Evolutionary conservation across 2,113 vertebrate genomes (phyloP).

Genomic region (Ranitomeya imitator): DNA sequence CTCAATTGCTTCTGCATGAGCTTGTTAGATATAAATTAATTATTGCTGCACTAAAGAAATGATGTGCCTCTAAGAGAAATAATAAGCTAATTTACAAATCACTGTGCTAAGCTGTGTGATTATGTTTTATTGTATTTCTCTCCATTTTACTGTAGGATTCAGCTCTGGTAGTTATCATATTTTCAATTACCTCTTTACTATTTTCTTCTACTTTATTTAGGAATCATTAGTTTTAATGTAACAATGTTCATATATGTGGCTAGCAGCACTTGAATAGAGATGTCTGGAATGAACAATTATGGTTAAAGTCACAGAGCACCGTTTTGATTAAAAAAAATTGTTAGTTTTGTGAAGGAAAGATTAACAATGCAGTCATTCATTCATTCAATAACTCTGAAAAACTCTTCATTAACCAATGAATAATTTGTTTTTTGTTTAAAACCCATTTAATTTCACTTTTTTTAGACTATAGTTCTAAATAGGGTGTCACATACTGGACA

Average conservation of each 20-base stretch:
- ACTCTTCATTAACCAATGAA: not conserved
- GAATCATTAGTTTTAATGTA: conserved; percentile 10
- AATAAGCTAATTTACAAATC: conserved; percentile 46
- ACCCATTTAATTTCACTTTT: no score
- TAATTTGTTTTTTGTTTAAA: not conserved
- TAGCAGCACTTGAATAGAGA: conserved; percentile 1
- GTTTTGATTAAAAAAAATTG: not conserved
- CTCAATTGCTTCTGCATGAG: conserved; percentile 26
- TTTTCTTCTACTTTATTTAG: conserved; percentile 9
- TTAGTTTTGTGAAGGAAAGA: not conserved
- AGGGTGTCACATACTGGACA: no score
- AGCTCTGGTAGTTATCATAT: conserved; percentile 13
- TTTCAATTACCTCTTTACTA: conserved; percentile 33
- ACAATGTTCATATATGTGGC: not conserved
- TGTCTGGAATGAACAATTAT: not conserved
- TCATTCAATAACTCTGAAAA: not conserved
- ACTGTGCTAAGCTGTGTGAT: conserved; percentile 38
- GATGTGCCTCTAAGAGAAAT: conserved; percentile 40
- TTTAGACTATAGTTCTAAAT: no score
- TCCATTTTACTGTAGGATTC: conserved; percentile 34
- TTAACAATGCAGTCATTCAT: not conserved
- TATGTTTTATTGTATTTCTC: conserved; percentile 46
- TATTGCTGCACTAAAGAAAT: conserved; percentile 43
- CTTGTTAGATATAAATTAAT: conserved; percentile 52
- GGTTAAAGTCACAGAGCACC: not conserved